Evolutionary conservation across 1,140 invertebrate genomes (phyloP), one percentile per base, ranked within the genome.

Genomic region (Sipha flava): DNA sequence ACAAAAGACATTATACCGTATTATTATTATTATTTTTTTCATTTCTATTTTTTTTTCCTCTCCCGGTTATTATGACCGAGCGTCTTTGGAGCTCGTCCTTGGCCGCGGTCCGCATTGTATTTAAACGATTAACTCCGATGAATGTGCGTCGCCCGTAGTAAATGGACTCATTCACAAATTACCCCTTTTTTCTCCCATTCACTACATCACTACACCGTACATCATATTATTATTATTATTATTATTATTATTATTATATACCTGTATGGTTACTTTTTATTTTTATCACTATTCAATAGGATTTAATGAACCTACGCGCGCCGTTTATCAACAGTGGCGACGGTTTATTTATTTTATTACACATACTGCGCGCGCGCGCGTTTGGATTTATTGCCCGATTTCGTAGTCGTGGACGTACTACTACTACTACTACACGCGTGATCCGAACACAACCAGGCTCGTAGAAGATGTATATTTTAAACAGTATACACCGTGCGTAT

Each of bases 141-240:
- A 52, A 73, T 73, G 70, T 12, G 45, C 16, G 23, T 40, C 45
- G 23, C 29, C 43, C 64, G 66, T 73, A 59, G 34, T 43, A 77
- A 77, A 77, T 7, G 73, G 52, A 77, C 52, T 77, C 73, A 77
- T 77, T 77, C 73, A 77, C 73, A 77, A 59, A 77, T 77, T 77
- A 77, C 73, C 73, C 73, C 37, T 70, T 77, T 75, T 77, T 59
- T 59, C 54, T 40, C 47, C 34, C 73, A 59, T 77, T 77, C 73
- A 77, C 3, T 49, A 52, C n/a, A 23, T 2, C 18, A 26, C 54
- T 29, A 9, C 12, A 26, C n/a, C 43, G 23, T 66, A 43, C 14
- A 43, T 66, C 10, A n/a, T n/a, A n/a, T n/a, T n/a, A n/a, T n/a
- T n/a, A n/a, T n/a, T n/a, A n/a, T n/a, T n/a, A n/a, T n/a, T n/a